A percentile compares a stretch with the other conserved stretches of the same genome.
These are phyloP conservation scores for Prorops nasuta DNA, from an alignment of 1,140 invertebrate species.

Conservation along the genomic window DNA sequence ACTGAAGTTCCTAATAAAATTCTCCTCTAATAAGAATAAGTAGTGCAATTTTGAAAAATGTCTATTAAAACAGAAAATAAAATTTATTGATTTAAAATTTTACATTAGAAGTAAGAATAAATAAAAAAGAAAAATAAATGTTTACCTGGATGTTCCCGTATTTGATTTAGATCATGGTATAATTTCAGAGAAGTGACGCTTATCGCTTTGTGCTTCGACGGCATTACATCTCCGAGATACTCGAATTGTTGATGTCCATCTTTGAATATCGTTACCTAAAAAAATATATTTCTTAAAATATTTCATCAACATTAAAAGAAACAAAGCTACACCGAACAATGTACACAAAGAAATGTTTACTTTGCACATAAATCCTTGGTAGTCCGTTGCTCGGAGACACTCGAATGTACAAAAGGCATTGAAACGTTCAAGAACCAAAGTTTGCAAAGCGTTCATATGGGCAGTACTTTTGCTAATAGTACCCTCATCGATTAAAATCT, in stretches of 20 bases:
- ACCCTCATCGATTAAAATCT: slow-evolving; percentile 12
- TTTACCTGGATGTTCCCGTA: slow-evolving; percentile 10
- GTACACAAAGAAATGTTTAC: slow-evolving; percentile 19
- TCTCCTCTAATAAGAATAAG: too few species aligned
- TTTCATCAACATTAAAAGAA: not conserved
- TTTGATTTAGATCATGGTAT: slow-evolving; percentile 21
- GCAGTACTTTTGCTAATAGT: not conserved
- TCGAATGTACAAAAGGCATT: slow-evolving; percentile 33
- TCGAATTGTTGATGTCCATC: slow-evolving; percentile 16
- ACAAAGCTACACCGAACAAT: too few species aligned
- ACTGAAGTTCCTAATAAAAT: too few species aligned
- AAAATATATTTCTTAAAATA: slow-evolving; percentile 3
- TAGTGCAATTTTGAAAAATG: too few species aligned
- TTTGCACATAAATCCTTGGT: slow-evolving; percentile 34
- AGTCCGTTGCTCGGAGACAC: slow-evolving; percentile 21
- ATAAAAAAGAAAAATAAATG: slow-evolving; percentile 3
- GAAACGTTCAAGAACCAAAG: slow-evolving; percentile 32
- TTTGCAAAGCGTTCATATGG: slow-evolving; percentile 23
- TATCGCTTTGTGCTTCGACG: slow-evolving; percentile 25
- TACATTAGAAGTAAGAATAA: slow-evolving; percentile 6
- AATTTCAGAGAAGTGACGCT: slow-evolving; percentile 18
- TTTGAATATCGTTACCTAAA: slow-evolving; percentile 26
- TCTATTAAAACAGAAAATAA: too few species aligned
- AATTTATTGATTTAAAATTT: not conserved
- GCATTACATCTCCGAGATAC: slow-evolving; percentile 21